These are phyloP conservation scores for Scomber colias DNA, from an alignment of 2,113 vertebrate genomes.

Conservation along the genomic window DNA sequence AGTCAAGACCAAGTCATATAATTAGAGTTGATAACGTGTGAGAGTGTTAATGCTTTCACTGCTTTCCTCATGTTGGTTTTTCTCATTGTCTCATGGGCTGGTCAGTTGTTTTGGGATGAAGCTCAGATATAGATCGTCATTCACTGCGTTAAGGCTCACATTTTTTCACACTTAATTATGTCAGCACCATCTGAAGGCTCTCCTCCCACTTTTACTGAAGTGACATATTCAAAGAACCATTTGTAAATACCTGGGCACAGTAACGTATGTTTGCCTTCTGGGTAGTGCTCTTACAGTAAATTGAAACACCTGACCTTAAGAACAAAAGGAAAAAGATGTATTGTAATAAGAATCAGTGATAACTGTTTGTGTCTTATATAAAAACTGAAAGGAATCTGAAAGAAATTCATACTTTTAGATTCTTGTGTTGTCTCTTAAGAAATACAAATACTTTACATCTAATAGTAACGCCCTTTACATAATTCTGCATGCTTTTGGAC, in stretches of 20 bases:
- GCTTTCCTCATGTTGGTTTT: conserved; percentile 1
- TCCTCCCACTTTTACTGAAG: conserved; percentile 9
- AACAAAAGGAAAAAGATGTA: neutral
- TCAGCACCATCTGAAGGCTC: conserved; percentile 5
- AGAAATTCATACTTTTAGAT: neutral
- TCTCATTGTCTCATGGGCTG: neutral
- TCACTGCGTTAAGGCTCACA: conserved; percentile 8
- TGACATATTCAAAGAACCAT: neutral
- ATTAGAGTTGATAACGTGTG: conserved; percentile 16
- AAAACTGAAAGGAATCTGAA: conserved; percentile 4
- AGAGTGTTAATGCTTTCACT: conserved; percentile 9
- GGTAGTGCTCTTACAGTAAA: conserved; percentile 21
- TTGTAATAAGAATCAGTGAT: neutral
- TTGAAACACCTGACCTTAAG: conserved; percentile 20
- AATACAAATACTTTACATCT: neutral
- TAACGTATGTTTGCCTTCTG: conserved; percentile 60
- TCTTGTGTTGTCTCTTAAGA: neutral
- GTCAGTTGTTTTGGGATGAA: neutral
- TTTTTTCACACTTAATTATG: conserved; percentile 20
- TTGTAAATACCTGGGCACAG: conserved; percentile 32
- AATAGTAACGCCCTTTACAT: neutral
- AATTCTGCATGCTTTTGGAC: neutral
- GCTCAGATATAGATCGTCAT: conserved; percentile 5
- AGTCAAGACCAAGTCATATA: conserved; percentile 3
- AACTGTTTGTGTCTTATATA: neutral